Evolutionary conservation across 2,113 vertebrate species (phyloP), one percentile per base, ranked within the genome.

Genomic region (Phycodurus eques): DNA sequence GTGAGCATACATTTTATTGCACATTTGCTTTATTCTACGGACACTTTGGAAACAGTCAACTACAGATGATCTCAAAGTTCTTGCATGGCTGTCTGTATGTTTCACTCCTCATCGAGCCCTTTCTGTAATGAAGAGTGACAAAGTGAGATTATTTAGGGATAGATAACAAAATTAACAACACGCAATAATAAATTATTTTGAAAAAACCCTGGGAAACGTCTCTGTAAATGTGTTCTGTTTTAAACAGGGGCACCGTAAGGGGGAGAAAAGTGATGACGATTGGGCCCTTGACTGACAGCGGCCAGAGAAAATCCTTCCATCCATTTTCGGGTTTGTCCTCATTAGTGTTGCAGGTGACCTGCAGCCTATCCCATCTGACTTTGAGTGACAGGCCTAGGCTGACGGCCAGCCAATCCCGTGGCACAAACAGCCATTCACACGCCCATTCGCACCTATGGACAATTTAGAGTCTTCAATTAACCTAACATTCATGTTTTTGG

Each of bases 21-120:
- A 81, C 79, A 84, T 87, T 80, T 80, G 64, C 69, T 93, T 93
- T 91, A 92, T 92, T 93, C 85, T 87, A 83, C 83, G 83, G 81
- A 78, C 76, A 78, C 74, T 72, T 73, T 80, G 75, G 71, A 76
- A 61, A 87, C 74, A 73, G 77, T 68, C 75, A 75, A 83, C 47
- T 71, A 81, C 60, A 70, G 72, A 68, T 71, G 67, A 74, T 71
- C 76, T 65, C 77, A 72, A 66, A 79, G 82, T 76, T 90, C 72
- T 83, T 68, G 62, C 68, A 49, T 65, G 79, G 69, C 60, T 68
- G 0, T 77, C 83, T 59, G 68, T 60, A 35, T 74, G 44, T 47
- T 85, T 92, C 71, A 92, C 67, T 92, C 88, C 53, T 85, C 91
- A 49, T 92, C 89, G 1, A 87, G 88, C 64, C 88, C 86, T 89